Evolutionary conservation across 2,113 vertebrate genomes (phyloP), one percentile per base, ranked within the genome.

Genomic region (Rana temporaria): DNA sequence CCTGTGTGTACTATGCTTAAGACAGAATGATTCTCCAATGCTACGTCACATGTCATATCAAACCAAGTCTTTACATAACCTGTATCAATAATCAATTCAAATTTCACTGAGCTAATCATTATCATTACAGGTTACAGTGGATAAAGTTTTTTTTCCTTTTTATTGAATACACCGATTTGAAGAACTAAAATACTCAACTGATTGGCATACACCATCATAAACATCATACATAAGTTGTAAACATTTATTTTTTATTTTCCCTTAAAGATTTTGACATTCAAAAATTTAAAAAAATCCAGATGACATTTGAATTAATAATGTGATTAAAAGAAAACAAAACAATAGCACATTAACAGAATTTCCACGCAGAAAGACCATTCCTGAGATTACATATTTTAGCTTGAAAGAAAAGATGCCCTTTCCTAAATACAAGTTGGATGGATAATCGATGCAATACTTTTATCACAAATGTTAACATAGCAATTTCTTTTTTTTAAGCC

Each of bases 351-450:
- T n/a, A 16, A 48, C 59, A 6, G 65, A 32, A 78, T 19, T 55
- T 79, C 62, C 79, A 86, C 67, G 85, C 82, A 89, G 87, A 88
- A 84, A 79, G 55, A 59, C 91, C 89, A 85, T 86, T 92, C 92
- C 92, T 93, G 92, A 95, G 91, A 92, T 95, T 88, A 89, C 84
- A 89, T 88, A 86, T 87, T 90, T 64, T 88, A 85, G 84, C 19
- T 81, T 74, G 26, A 56, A 75, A 86, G 17, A 84, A 63, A 66
- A 82, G 86, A 85, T 91, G 86, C 89, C 85, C 86, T 87, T 87
- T 84, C 87, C 85, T 86, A 85, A 90, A 90, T 89, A 91, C 90
- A 91, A 90, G 89, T 86, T 92, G 91, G 90, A 90, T 93, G 90
- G 88, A 94, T 94, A 90, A 84, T 91, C 82, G 80, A 93, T 90